Percentiles rank a stretch among this genome's conserved stretches.
Evolutionary conservation across 2,113 vertebrate genomes (phyloP).

Genomic region (Capreolus pygargus): DNA sequence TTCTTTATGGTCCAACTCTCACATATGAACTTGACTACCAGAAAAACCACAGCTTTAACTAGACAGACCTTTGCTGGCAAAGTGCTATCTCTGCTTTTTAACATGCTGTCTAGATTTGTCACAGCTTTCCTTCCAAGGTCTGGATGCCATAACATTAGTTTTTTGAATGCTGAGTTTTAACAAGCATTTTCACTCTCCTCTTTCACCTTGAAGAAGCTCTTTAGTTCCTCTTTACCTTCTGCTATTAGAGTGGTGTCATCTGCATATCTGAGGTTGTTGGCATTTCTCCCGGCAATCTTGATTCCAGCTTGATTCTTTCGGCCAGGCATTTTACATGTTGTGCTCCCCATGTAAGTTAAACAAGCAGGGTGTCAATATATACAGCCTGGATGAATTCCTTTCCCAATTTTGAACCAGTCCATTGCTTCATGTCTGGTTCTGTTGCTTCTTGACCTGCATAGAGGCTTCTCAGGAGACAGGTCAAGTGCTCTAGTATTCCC

Average conservation of each 20-base stretch:
- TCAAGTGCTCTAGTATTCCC: neutral
- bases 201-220: neutral
- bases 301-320: neutral
- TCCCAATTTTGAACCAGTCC: neutral
- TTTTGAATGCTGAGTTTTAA: neutral
- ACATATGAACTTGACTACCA: neutral
- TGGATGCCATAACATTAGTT: neutral
- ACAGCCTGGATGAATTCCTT: neutral
- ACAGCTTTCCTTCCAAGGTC: neutral
- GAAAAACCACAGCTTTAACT: neutral
- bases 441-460: neutral
- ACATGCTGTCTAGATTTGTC: neutral
- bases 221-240: neutral
- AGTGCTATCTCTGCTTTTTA: neutral
- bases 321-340: neutral
- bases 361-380: neutral
- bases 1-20: neutral
- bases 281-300: neutral
- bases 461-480: neutral
- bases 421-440: neutral
- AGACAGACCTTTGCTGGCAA: neutral
- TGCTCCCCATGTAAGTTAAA: neutral
- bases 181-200: neutral
- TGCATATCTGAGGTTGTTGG: neutral
- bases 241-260: neutral